Percentiles rank a stretch among this genome's conserved stretches.
Evolutionary conservation across 2,888 invertebrate species (phyloP).

Genomic region (Bombyx huttoni): DNA sequence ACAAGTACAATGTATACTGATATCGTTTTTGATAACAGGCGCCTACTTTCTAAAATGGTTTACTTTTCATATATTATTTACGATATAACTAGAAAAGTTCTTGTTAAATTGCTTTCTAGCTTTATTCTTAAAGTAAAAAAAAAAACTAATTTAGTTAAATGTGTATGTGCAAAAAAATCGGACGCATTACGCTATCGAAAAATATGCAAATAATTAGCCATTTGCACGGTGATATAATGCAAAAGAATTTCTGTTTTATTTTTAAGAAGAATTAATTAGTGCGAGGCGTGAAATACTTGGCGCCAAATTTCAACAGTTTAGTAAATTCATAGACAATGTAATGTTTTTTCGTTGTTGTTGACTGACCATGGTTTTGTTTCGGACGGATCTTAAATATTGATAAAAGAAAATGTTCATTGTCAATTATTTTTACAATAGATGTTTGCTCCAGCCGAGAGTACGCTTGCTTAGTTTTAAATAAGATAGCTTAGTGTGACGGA

Average conservation of each 20-base stretch:
- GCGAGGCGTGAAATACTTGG: not conserved
- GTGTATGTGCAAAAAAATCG: no score
- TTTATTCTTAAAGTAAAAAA: no score
- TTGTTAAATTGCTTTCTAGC: no score
- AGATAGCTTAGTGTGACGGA: conserved; percentile 1
- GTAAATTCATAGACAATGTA: not conserved
- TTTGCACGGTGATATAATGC: no score
- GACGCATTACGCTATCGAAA: no score
- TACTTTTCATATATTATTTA: no score
- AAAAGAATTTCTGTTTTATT: not conserved
- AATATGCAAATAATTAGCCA: no score
- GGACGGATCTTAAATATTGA: not conserved
- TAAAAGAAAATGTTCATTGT: not conserved
- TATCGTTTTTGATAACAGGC: no score
- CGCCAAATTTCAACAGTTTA: not conserved
- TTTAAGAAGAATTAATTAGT: not conserved
- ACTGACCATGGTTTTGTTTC: not conserved
- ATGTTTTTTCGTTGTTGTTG: not conserved
- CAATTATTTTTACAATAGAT: not conserved
- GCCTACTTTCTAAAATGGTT: no score
- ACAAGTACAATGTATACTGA: no score
- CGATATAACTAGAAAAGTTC: no score
- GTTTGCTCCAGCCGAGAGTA: not conserved
- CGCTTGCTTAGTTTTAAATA: conserved; percentile 1
- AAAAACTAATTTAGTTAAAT: no score